phyloP scores from a whole-genome alignment of 1,140 invertebrate species.

The Antheraea pernyi region DNA sequence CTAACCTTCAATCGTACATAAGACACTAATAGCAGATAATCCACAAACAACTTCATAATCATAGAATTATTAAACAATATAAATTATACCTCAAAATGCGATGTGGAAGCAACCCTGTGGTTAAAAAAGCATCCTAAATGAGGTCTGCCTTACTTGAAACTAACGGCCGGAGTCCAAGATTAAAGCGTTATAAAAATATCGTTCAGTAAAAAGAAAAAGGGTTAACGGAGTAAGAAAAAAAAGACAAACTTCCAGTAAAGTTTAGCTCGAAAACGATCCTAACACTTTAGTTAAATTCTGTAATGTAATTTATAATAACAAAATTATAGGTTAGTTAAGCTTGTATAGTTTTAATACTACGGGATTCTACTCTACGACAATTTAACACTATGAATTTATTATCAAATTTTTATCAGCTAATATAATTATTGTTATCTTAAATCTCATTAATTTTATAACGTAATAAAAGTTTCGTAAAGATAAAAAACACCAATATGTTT shows the following conservation, averaged over 20 bases:
- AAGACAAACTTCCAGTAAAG: constrained; percentile 11
- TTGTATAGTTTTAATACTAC: background rate
- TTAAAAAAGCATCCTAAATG: constrained; percentile 46
- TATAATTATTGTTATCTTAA: too few relatives aligned
- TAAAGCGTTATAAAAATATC: constrained; percentile 41
- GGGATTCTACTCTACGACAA: background rate
- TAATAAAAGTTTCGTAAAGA: too few relatives aligned
- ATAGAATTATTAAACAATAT: constrained; percentile 45
- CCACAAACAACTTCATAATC: constrained; percentile 33
- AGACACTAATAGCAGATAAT: constrained; percentile 34
- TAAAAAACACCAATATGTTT: too few relatives aligned
- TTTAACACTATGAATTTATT: too few relatives aligned
- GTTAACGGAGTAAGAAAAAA: constrained; percentile 23
- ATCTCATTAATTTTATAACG: too few relatives aligned
- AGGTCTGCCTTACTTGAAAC: constrained; percentile 32
- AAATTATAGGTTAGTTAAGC: constrained; percentile 26
- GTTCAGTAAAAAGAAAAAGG: constrained; percentile 26
- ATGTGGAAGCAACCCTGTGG: constrained; percentile 33
- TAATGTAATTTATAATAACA: constrained; percentile 29
- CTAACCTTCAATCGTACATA: constrained; percentile 25
- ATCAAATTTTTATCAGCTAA: too few relatives aligned
- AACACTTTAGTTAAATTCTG: constrained; percentile 29
- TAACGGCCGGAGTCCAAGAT: constrained; percentile 34
- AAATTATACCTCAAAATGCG: constrained; percentile 39
- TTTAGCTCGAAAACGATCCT: constrained; percentile 23